Conservation (phyloP, 2,888 invertebrate species). For the Ceriagrion tenellum region DNA sequence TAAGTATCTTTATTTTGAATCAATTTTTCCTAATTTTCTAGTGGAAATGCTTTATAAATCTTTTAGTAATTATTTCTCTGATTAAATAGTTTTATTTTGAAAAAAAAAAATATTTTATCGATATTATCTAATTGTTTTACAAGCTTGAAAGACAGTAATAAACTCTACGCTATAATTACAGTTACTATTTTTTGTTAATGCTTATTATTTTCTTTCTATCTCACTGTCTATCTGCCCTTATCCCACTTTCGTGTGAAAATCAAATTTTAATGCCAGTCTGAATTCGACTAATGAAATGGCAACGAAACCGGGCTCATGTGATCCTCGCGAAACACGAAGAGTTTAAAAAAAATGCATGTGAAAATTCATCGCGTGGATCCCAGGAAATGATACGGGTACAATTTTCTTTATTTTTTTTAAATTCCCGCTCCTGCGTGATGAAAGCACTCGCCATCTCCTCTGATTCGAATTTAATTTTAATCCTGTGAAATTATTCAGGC, state of each 20-base stretch:
- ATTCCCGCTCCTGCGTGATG: not conserved
- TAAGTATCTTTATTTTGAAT: too few species aligned
- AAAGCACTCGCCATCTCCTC: not conserved
- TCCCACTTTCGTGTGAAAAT: not conserved
- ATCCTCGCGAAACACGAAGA: not conserved
- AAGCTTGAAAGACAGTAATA: too few species aligned
- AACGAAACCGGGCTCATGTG: not conserved
- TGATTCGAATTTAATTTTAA: slow-evolving; percentile 18
- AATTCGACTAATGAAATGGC: not conserved
- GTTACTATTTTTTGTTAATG: too few species aligned
- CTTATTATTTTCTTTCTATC: too few species aligned
- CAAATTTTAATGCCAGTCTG: not conserved
- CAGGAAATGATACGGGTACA: not conserved
- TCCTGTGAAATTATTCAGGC: not conserved
- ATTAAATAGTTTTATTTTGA: too few species aligned
- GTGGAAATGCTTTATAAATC: too few species aligned
- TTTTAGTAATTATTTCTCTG: too few species aligned
- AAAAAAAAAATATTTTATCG: too few species aligned
- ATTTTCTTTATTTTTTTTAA: not conserved
- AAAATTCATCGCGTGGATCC: not conserved
- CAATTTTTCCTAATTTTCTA: too few species aligned
- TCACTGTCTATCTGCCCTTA: not conserved
- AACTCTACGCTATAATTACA: too few species aligned
- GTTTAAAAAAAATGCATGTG: not conserved
- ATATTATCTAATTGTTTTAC: too few species aligned